Percentiles rank a stretch among this genome's conserved stretches.
phyloP scores from a whole-genome alignment of 2,113 vertebrate species.

The Albula glossodonta region DNA sequence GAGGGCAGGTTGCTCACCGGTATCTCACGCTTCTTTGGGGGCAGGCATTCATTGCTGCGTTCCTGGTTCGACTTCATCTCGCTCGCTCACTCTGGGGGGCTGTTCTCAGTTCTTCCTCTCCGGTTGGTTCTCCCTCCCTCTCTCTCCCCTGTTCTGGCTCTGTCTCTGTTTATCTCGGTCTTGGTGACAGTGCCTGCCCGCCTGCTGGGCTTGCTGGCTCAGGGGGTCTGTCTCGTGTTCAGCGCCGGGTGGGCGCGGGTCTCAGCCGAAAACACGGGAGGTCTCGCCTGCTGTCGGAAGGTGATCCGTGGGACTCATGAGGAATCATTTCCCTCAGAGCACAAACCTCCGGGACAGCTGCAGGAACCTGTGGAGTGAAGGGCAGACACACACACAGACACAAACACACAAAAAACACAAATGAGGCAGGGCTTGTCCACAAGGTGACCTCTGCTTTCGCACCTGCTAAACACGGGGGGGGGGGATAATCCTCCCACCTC shows the following conservation, averaged over 20 bases:
- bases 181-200: neutral
- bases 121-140: conserved; percentile 41
- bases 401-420: conserved; percentile 15
- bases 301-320: conserved; percentile 90
- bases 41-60: conserved; percentile 97
- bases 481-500: neutral
- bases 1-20: conserved; percentile 83
- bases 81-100: conserved; percentile 61
- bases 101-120: neutral
- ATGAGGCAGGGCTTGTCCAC: neutral
- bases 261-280: conserved; percentile 83
- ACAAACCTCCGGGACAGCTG: conserved; percentile 72
- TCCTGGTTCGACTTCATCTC: conserved; percentile 99
- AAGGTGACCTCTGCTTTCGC: neutral
- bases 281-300: conserved; percentile 88
- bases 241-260: conserved; percentile 76
- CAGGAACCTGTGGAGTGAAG: conserved; percentile 50
- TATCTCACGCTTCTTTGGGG: conserved; percentile 96
- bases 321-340: conserved; percentile 96
- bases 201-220: conserved; percentile 32
- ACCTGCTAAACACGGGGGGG: neutral
- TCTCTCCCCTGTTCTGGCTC: conserved; percentile 67
- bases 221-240: conserved; percentile 57
- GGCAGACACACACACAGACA: conserved; percentile 11
- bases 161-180: conserved; percentile 25